Conservation (phyloP, 2,888 invertebrate genomes). For the Drosophila neonasuta region DNA sequence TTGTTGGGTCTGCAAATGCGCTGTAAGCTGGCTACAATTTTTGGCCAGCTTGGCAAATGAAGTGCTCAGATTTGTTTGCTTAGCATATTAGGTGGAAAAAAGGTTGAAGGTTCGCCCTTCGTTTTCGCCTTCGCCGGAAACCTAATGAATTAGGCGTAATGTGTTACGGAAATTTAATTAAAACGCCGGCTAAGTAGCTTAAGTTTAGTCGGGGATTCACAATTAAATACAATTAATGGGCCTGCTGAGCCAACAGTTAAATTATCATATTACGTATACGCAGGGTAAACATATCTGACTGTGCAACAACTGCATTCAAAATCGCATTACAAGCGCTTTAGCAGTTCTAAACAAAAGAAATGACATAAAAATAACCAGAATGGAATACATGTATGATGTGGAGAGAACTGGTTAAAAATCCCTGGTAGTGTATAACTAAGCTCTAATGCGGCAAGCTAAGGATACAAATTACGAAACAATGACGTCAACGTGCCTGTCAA, state of each 20-base stretch:
- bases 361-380: neutral
- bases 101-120: slow-evolving; percentile 19
- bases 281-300: slow-evolving; percentile 9
- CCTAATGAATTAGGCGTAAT: slow-evolving; percentile 47
- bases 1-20: slow-evolving; percentile 58
- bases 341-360: slow-evolving; percentile 23
- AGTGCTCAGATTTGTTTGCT: slow-evolving; percentile 73
- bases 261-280: slow-evolving; percentile 44
- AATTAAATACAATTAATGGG: slow-evolving; percentile 40
- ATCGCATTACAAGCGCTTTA: slow-evolving; percentile 48
- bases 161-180: slow-evolving; percentile 50
- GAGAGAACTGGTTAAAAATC: slow-evolving; percentile 16
- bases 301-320: slow-evolving; percentile 33
- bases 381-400: slow-evolving; percentile 6
- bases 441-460: slow-evolving; percentile 73
- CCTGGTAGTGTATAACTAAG: slow-evolving; percentile 63
- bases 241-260: slow-evolving; percentile 6
- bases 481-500: slow-evolving; percentile 79
- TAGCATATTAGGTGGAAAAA: slow-evolving; percentile 49
- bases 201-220: neutral
- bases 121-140: slow-evolving; percentile 1
- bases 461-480: slow-evolving; percentile 77
- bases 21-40: slow-evolving; percentile 53
- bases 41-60: slow-evolving; percentile 55
- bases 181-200: slow-evolving; percentile 28